Conservation (phyloP, 2,113 vertebrate species). For the Eidolon helvum region DNA sequence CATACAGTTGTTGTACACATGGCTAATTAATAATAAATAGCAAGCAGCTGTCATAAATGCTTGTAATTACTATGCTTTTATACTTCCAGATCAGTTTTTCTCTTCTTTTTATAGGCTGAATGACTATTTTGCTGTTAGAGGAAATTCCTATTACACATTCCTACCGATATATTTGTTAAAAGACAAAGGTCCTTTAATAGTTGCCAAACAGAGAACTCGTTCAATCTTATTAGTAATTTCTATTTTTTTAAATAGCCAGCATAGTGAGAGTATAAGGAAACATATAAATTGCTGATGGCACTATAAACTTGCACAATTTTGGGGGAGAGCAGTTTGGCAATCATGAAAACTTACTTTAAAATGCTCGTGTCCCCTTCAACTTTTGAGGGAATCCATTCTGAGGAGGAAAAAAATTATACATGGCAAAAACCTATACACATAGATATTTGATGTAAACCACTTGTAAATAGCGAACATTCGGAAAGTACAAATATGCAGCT, state of each 20-base stretch:
- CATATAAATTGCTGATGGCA: not conserved
- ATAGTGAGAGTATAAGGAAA: not conserved
- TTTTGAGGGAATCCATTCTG: constrained; percentile 22
- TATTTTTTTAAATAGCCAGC: not conserved
- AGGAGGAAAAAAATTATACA: not conserved
- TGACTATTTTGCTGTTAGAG: not conserved
- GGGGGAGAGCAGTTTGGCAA: not conserved
- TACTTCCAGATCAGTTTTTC: not conserved
- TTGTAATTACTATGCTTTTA: not conserved
- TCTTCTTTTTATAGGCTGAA: not conserved
- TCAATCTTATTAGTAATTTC: not conserved
- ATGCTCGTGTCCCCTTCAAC: not conserved
- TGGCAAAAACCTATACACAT: not conserved
- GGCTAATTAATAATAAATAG: not conserved
- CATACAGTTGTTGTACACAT: not conserved
- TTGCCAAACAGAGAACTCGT: not conserved
- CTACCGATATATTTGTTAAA: not conserved
- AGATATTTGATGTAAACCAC: not conserved
- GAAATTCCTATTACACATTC: not conserved
- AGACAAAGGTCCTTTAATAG: not conserved
- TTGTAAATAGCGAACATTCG: not conserved
- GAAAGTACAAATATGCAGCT: not conserved
- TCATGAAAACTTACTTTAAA: constrained; percentile 1
- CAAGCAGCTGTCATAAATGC: not conserved
- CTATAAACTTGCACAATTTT: not conserved